Evolutionary conservation across 1,140 invertebrate genomes (phyloP), one percentile per base, ranked within the genome.

Genomic region (Monomorium pharaonis): DNA sequence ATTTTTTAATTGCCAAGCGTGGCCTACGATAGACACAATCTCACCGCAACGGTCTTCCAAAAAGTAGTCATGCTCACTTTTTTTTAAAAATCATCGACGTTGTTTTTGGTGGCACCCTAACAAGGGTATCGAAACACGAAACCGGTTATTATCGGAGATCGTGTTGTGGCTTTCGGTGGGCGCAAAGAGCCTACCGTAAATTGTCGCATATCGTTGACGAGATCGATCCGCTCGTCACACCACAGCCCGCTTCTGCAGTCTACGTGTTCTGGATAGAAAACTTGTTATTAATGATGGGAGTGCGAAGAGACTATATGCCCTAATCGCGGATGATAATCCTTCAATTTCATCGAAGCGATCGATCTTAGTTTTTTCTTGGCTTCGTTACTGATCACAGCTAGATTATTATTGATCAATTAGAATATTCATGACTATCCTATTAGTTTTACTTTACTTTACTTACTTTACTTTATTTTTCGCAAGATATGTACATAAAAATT

Each of bases 131-230:
- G 74, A 78, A 63, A 65, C 65, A 75, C 72, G 72, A 85, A 63
- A 65, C 72, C 80, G 80, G 84, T 88, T 88, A 88, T 88, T 88
- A 88, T 88, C 80, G 54, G 81, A 78, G 56, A 78, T 85, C 63
- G 63, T 24, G 51, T 70, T 65, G 49, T 42, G 72, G 75, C 77
- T 88, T 86, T 72, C 42, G 37, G 21, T 44, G 86, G 30, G 42
- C 56, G 72, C 84, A 72, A 84, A 83, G 47, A 72, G 80, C 63
- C 30, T 72, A 75, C 72, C 86, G 84, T 85, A 88, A 88, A 88
- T 88, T 88, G 87, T 75, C 72, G 33, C 27, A 65, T 67, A 84
- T 72, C 80, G 86, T 88, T 65, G 87, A 88, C 70, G 87, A 65
- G 65, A 75, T 84, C 63, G 84, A 88, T 88, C 72, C 72, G 85